phyloP scores from a whole-genome alignment of 2,113 vertebrate genomes.

The Misgurnus mizolepis region DNA sequence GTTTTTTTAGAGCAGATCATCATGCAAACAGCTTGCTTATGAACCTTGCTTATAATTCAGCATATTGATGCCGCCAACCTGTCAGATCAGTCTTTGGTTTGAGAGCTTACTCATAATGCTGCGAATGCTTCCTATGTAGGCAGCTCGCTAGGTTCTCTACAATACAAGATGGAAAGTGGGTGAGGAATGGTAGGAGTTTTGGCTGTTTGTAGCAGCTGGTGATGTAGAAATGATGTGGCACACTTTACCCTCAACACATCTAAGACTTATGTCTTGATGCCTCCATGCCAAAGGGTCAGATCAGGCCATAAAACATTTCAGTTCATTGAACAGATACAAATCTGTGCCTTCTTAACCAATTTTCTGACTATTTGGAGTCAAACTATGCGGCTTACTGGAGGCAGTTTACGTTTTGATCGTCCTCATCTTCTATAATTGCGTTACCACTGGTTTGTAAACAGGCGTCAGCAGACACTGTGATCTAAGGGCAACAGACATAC shows the following conservation, averaged over 20 bases:
- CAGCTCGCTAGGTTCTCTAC: too few species aligned
- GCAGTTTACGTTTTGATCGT: background rate
- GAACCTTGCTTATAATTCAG: too few species aligned
- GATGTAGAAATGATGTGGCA: background rate
- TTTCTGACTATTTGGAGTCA: background rate
- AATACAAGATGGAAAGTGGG: too few species aligned
- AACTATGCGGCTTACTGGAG: background rate
- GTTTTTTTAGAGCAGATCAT: too few species aligned
- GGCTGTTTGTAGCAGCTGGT: too few species aligned
- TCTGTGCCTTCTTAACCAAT: background rate
- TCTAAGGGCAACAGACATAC: background rate
- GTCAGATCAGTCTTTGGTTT: too few species aligned
- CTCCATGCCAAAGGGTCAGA: background rate
- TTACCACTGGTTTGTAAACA: slow-evolving; percentile 19
- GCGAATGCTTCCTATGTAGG: too few species aligned
- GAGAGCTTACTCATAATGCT: too few species aligned
- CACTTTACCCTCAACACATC: background rate
- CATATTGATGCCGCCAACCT: too few species aligned
- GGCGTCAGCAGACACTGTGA: slow-evolving; percentile 6
- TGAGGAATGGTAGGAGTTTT: too few species aligned
- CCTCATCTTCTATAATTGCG: slow-evolving; percentile 9
- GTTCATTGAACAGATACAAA: slow-evolving; percentile 6
- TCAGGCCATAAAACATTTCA: background rate
- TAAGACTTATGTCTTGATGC: background rate
- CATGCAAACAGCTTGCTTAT: too few species aligned